phyloP scores from a whole-genome alignment of 1,140 invertebrate species.

The Potamilus streckersoni region DNA sequence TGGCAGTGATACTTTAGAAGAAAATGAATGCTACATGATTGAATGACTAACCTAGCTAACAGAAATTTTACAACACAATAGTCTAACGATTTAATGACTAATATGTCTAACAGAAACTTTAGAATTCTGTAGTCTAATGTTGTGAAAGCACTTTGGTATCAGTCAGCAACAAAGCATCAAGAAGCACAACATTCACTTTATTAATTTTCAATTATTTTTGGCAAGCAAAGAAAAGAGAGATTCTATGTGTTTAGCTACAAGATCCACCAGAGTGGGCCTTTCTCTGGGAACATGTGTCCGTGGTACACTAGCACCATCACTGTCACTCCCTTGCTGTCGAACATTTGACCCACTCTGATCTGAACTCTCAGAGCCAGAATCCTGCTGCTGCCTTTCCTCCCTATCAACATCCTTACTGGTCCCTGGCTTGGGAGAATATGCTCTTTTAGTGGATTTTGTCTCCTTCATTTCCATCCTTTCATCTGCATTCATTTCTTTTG shows the following conservation, averaged over 20 bases:
- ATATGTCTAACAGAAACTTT: too few species aligned
- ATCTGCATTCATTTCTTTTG: conserved; percentile 5
- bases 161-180: too few species aligned
- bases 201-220: conserved; percentile 27
- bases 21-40: too few species aligned
- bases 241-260: conserved; percentile 56
- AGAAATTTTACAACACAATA: too few species aligned
- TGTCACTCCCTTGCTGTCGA: conserved; percentile 1
- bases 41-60: too few species aligned
- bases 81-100: too few species aligned
- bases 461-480: conserved; percentile 24
- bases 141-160: too few species aligned
- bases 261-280: conserved; percentile 47
- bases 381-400: too few species aligned
- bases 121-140: too few species aligned
- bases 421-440: conserved; percentile 27
- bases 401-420: conserved; percentile 1
- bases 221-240: conserved; percentile 47
- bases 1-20: too few species aligned
- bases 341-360: neutral
- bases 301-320: conserved; percentile 15
- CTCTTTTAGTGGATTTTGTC: conserved; percentile 20
- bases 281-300: conserved; percentile 29
- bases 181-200: too few species aligned
- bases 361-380: neutral